Evolutionary conservation across 2,888 invertebrate species (phyloP).

Genomic region (Clepsis dumicolana): DNA sequence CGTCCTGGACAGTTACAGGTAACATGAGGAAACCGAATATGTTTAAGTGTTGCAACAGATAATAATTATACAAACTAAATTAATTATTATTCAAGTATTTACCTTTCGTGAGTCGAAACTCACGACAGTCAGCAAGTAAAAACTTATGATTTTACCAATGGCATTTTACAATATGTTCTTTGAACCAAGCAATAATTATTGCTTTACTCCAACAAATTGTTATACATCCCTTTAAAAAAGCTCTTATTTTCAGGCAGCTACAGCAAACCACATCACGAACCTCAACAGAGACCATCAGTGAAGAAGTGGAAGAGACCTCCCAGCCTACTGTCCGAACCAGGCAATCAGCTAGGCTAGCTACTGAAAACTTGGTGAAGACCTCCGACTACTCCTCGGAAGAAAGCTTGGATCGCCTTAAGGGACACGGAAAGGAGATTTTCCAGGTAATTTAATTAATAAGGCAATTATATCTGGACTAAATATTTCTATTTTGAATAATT

Average conservation of each 20-base stretch:
- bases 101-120: no score
- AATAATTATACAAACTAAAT: no score
- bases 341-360: constrained; percentile 58
- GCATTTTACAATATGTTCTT: no score
- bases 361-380: constrained; percentile 74
- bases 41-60: no score
- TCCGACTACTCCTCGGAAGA: constrained; percentile 88
- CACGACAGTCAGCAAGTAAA: no score
- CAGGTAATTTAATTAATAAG: constrained; percentile 62
- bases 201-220: neutral
- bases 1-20: no score
- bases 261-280: constrained; percentile 56
- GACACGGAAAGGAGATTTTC: constrained; percentile 69
- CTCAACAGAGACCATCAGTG: constrained; percentile 60
- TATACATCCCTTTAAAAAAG: neutral
- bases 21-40: no score
- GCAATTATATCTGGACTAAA: neutral
- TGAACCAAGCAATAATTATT: no score
- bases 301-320: constrained; percentile 58
- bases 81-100: no score
- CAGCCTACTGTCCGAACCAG: constrained; percentile 69
- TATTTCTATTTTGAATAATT: no score
- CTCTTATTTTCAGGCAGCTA: constrained; percentile 65
- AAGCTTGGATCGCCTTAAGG: constrained; percentile 68
- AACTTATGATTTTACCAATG: no score